Percentiles rank a stretch among this genome's conserved stretches.
Evolutionary conservation across 2,113 vertebrate genomes (phyloP).

Genomic region (Phrynosoma blainvillii): DNA sequence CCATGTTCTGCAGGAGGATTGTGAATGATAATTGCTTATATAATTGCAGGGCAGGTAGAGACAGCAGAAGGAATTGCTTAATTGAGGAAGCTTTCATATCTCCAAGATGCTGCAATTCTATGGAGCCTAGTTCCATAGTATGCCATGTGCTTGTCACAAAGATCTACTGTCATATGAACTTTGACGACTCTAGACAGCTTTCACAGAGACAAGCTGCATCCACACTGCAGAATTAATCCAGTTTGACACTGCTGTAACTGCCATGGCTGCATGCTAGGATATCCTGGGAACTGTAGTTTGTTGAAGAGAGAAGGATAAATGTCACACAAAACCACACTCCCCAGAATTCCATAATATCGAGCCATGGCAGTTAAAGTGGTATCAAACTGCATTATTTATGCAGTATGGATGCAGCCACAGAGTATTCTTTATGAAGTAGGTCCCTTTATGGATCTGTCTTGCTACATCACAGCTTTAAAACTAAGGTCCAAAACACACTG

Average conservation of each 20-base stretch:
- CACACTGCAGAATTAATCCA: too few species aligned
- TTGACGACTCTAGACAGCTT: neutral
- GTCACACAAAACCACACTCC: too few species aligned
- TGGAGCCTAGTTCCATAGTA: neutral
- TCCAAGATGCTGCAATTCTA: neutral
- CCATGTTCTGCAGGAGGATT: neutral
- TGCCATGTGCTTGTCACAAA: neutral
- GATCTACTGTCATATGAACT: neutral
- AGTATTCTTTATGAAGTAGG: neutral
- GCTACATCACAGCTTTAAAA: neutral
- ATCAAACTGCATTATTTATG: too few species aligned
- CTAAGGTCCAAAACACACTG: fast-evolving
- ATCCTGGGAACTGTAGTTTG: too few species aligned
- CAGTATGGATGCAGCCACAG: too few species aligned
- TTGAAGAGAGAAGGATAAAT: too few species aligned
- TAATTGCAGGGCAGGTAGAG: neutral
- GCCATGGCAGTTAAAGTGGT: too few species aligned
- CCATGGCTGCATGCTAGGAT: too few species aligned
- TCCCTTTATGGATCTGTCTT: neutral
- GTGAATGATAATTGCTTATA: neutral
- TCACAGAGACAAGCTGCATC: too few species aligned
- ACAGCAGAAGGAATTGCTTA: neutral
- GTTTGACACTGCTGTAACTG: too few species aligned
- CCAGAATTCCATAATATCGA: too few species aligned
- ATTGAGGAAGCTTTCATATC: neutral